Conservation (phyloP, 53 echinoderm and acorn worm genomes). For the Mesocentrotus franciscanus region DNA sequence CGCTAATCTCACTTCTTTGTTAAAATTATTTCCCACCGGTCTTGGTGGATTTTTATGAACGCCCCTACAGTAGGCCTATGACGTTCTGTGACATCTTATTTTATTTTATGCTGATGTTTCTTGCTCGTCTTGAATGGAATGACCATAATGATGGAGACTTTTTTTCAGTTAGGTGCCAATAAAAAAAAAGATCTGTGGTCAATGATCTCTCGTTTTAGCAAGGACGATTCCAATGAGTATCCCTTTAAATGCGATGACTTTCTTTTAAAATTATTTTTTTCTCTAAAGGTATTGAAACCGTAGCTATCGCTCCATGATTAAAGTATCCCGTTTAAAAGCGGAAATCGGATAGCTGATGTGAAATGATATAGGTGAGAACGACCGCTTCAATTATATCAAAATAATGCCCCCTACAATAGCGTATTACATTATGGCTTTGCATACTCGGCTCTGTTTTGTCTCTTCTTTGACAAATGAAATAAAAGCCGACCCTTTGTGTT, state of each 20-base stretch:
- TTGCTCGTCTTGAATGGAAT: too few species aligned
- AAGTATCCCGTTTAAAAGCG: not conserved
- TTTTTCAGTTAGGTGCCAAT: too few species aligned
- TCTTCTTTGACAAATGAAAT: not conserved
- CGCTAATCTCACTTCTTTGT: too few species aligned
- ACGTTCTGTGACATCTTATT: too few species aligned
- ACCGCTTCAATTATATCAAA: not conserved
- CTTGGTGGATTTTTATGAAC: too few species aligned
- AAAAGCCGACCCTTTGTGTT: constrained; percentile 20
- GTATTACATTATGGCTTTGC: not conserved
- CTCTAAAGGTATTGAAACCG: not conserved
- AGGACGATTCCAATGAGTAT: not conserved
- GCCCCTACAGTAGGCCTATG: too few species aligned
- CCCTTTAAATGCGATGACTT: not conserved
- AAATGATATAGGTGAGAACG: not conserved
- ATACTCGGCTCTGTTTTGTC: not conserved
- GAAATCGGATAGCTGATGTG: not conserved
- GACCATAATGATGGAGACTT: too few species aligned
- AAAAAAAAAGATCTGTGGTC: too few species aligned
- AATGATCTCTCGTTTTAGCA: not conserved
- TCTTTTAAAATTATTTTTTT: not conserved
- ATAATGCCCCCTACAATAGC: not conserved
- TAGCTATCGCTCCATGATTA: not conserved
- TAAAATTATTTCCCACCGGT: not conserved
- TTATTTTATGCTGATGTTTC: too few species aligned